Evolutionary conservation across 1,140 invertebrate genomes (phyloP).

Genomic region (Drosophila bocki): DNA sequence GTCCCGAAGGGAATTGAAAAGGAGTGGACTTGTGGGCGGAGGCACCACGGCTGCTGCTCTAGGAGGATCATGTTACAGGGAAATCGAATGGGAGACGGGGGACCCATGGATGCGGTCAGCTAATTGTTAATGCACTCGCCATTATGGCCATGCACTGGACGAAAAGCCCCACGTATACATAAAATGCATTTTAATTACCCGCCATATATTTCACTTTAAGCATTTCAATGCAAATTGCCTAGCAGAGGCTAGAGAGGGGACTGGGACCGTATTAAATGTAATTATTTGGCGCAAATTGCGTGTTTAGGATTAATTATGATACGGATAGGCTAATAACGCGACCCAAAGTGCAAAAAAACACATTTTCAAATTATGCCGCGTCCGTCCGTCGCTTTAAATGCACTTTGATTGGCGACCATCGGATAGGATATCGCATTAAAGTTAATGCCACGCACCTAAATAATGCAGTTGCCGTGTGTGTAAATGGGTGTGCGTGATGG

Average conservation of each 20-base stretch:
- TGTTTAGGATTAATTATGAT: conserved; percentile 84
- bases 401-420: conserved; percentile 51
- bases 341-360: conserved; percentile 69
- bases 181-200: conserved; percentile 82
- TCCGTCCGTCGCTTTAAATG: conserved; percentile 45
- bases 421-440: conserved; percentile 62
- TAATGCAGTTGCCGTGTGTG: conserved; percentile 28
- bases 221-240: conserved; percentile 76
- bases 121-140: conserved; percentile 83
- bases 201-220: conserved; percentile 79
- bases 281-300: conserved; percentile 82
- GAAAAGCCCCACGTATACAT: conserved; percentile 57
- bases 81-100: not conserved
- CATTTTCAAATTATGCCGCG: conserved; percentile 72
- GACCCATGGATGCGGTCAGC: conserved; percentile 76
- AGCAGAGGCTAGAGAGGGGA: not conserved
- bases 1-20: conserved; percentile 45
- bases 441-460: conserved; percentile 53
- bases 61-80: conserved; percentile 47
- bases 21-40: conserved; percentile 54
- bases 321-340: conserved; percentile 77
- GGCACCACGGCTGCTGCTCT: conserved; percentile 36
- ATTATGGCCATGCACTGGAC: conserved; percentile 61
- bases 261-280: conserved; percentile 69
- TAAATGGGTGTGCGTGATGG: conserved; percentile 50